phyloP scores from a whole-genome alignment of 1,140 invertebrate genomes.

The Pseudobourletiella spinata region DNA sequence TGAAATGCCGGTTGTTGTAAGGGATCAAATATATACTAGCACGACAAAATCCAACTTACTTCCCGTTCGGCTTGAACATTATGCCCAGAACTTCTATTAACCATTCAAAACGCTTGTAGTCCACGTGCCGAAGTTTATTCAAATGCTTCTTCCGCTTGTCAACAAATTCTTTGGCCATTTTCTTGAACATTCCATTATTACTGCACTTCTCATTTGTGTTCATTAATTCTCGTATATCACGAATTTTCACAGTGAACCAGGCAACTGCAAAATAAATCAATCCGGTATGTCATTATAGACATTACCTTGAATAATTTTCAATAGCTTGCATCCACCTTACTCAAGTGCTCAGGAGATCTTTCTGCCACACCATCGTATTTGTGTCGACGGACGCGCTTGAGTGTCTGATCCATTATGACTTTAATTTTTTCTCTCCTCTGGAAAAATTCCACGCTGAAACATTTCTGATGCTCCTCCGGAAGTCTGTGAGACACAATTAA shows the following conservation, averaged over 20 bases:
- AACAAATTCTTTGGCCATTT: conserved; percentile 52
- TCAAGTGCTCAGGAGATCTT: conserved; percentile 8
- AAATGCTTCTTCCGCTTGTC: conserved; percentile 63
- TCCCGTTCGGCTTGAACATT: conserved; percentile 57
- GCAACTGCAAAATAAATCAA: conserved; percentile 52
- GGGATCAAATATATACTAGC: not conserved
- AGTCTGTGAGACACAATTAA: conserved; percentile 16
- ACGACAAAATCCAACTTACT: conserved; percentile 42
- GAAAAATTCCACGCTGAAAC: conserved; percentile 22
- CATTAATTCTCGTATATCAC: conserved; percentile 46
- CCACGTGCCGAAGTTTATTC: conserved; percentile 55
- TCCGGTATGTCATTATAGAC: too few relatives aligned
- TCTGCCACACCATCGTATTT: conserved; percentile 18
- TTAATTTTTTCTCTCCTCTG: conserved; percentile 11
- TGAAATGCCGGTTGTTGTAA: not conserved
- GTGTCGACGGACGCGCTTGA: conserved; percentile 14
- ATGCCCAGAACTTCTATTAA: conserved; percentile 69
- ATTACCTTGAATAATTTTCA: too few relatives aligned
- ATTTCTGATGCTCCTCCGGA: conserved; percentile 22
- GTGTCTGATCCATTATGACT: conserved; percentile 22
- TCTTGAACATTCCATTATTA: conserved; percentile 36
- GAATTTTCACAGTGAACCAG: conserved; percentile 47
- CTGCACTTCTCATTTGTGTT: conserved; percentile 47
- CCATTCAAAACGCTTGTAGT: conserved; percentile 80
- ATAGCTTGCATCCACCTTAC: not conserved